Evolutionary conservation across 92 coral and sea anemone species (phyloP), one percentile per base, ranked within the genome.

Genomic region (Porites rus): DNA sequence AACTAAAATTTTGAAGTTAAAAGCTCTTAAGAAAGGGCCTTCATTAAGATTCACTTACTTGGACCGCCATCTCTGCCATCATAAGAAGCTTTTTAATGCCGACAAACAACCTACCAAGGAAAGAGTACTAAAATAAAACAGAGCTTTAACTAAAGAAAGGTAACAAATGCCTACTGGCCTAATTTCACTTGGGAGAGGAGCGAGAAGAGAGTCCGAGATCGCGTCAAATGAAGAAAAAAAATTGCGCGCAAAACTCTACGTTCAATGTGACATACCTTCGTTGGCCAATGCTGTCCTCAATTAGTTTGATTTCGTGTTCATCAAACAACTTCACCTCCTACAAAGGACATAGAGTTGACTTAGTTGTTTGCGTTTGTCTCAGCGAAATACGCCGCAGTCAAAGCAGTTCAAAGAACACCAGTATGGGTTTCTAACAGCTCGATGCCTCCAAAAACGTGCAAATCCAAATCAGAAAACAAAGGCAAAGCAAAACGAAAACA

Each of bases 61-160:
- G 98, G 14, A 88, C 92, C 14, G 99, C 99, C 94, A 97, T 94
- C 74, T 93, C 98, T 10, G 99, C 99, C 62, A 97, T 84, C 92
- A 97, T 91, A 9, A 97, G 72, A 3, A 94, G 91, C 75, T 97
- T 97, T 93, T 97, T 97, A 85, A 97, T 94, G 3, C 99, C 98
- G 54, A 97, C 88, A 78, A 84, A 97, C 62, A 97, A 78, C 69
- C 99, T 96, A 53, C 20, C 54, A 82, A 16, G 56, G 43, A 51
- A 78, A 19, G 5, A 53, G 8, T 16, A 13, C 18, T 1, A 51
- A 43, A 38, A n/a, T 9, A 38, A 21, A 31, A 28, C 21, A 62
- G 64, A 28, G 6, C 20, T 2, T 17, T 50, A 51, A 13, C 1
- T 51, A 22, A n/a, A 43, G 7, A 25, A 51, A 20, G 71, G 4